A percentile compares a stretch with the other conserved stretches of the same genome.
Conservation (phyloP, 2,113 vertebrate genomes). For the Pimephales promelas region DNA sequence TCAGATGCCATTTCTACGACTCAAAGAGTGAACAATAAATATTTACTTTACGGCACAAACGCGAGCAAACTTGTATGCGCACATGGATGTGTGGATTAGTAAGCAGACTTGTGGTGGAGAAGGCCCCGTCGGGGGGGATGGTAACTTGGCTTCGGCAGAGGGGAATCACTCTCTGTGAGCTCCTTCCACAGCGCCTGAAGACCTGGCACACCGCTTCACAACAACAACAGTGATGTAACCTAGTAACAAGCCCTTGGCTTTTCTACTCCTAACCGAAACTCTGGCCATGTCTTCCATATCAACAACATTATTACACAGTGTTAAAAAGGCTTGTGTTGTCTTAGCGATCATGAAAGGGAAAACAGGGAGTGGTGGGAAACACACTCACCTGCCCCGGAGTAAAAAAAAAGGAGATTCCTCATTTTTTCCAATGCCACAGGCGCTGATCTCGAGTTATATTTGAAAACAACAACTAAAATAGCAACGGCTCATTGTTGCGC, state of each 20-base stretch:
- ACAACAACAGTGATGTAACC: constrained; percentile 81
- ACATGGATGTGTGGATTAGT: constrained; percentile 49
- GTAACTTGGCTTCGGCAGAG: constrained; percentile 72
- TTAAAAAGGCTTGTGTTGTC: constrained; percentile 72
- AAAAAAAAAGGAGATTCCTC: constrained; percentile 68
- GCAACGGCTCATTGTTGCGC: constrained; percentile 56
- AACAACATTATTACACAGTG: constrained; percentile 65
- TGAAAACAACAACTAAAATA: constrained; percentile 70
- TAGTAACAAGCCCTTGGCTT: constrained; percentile 77
- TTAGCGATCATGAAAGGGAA: constrained; percentile 58
- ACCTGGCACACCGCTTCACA: constrained; percentile 74
- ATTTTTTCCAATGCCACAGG: constrained; percentile 76
- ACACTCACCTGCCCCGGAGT: constrained; percentile 72
- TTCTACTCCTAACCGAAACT: constrained; percentile 71
- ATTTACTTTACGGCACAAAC: constrained; percentile 58
- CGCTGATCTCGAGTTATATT: constrained; percentile 69
- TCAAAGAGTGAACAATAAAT: constrained; percentile 66
- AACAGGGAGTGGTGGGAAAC: constrained; percentile 69
- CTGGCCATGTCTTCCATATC: constrained; percentile 75
- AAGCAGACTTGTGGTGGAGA: constrained; percentile 39
- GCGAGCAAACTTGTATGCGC: constrained; percentile 16
- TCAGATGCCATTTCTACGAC: constrained; percentile 57
- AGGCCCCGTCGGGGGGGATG: constrained; percentile 66
- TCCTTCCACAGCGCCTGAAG: constrained; percentile 72
- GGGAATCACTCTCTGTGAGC: constrained; percentile 69